Evolutionary conservation across 2,113 vertebrate species (phyloP).

Genomic region (Leiothrix lutea): DNA sequence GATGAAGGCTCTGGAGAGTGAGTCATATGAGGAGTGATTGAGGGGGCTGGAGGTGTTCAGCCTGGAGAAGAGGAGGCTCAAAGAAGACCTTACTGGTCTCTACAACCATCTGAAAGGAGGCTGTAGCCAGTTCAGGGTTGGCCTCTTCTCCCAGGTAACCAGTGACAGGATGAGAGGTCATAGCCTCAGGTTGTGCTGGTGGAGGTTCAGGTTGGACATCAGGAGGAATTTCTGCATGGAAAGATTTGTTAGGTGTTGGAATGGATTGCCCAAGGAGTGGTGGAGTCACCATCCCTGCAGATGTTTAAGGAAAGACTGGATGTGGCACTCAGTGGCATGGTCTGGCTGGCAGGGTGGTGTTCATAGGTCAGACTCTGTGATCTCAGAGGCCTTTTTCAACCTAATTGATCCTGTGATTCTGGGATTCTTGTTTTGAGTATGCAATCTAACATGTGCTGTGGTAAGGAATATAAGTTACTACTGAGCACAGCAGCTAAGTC

Average conservation of each 20-base stretch:
- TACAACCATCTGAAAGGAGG: not conserved
- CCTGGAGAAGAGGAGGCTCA: not conserved
- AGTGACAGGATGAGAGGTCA: not conserved
- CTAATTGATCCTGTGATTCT: not conserved
- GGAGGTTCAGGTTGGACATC: not conserved
- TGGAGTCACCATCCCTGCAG: not conserved
- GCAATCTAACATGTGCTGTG: not conserved
- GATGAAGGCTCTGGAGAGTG: not conserved
- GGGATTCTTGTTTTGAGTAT: not conserved
- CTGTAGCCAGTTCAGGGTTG: not conserved
- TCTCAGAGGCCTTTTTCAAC: not conserved
- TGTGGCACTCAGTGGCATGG: rapidly evolving
- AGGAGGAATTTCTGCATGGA: not conserved
- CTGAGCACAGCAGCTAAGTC: not conserved
- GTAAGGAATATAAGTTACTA: not conserved
- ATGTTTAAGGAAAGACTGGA: not conserved
- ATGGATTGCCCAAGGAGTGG: not conserved
- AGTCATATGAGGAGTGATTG: not conserved
- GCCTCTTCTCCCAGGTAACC: not conserved
- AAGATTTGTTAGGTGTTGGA: not conserved
- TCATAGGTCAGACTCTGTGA: not conserved
- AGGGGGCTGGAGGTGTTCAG: not conserved
- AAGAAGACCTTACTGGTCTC: not conserved
- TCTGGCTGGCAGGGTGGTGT: not conserved
- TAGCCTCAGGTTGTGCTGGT: not conserved